Conservation (phyloP, 2,888 invertebrate genomes). For the Cetonia aurata region DNA sequence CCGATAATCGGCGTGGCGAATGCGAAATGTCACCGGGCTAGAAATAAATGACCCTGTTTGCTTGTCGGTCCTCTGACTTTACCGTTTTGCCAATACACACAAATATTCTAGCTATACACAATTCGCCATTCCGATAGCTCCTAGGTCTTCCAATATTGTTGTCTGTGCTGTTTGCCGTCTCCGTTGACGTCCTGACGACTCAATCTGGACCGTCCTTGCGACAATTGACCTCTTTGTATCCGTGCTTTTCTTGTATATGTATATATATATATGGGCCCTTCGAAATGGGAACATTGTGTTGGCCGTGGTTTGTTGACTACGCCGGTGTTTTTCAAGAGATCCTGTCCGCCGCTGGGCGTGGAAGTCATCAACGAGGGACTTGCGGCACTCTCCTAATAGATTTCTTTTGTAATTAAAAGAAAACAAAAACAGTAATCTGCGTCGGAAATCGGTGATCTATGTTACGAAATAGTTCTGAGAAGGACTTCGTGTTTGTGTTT, state of each 20-base stretch:
- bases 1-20: conserved; percentile 65
- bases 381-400: conserved; percentile 10
- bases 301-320: conserved; percentile 21
- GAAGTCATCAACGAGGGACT: conserved; percentile 19
- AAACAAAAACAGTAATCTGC: conserved; percentile 25
- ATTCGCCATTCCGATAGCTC: too few relatives aligned
- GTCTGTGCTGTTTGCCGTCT: conserved; percentile 5
- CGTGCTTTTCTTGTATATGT: not conserved
- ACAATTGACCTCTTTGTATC: conserved; percentile 25
- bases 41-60: conserved; percentile 67
- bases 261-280: not conserved
- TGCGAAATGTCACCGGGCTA: conserved; percentile 65
- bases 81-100: conserved; percentile 19
- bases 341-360: conserved; percentile 16
- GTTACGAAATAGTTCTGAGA: conserved; percentile 5
- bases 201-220: conserved; percentile 9
- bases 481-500: not conserved
- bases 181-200: conserved; percentile 7
- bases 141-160: too few relatives aligned
- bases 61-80: conserved; percentile 49
- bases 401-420: conserved; percentile 30
- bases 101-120: too few relatives aligned
- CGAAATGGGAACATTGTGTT: conserved; percentile 24
- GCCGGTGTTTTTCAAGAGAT: conserved; percentile 29
- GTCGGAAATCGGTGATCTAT: conserved; percentile 10